Evolutionary conservation across 2,797 vertebrate species (phyloP), one percentile per base, ranked within the genome.

Genomic region (Eidolon dupreanum): DNA sequence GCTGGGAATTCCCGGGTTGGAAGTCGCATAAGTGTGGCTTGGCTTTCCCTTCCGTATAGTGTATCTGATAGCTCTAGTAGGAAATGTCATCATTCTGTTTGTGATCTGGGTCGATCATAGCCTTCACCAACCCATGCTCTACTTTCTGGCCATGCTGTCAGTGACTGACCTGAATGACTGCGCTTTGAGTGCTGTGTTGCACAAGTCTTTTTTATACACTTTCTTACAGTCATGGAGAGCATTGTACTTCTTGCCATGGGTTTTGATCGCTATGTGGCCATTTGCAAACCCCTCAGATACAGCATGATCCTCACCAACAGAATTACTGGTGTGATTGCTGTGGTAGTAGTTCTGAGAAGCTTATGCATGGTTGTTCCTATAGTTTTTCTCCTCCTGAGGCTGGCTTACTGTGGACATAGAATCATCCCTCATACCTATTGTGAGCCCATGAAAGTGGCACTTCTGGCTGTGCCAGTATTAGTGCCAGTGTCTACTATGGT

Each of bases 81-180:
- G 94, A 88, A 97, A 96, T 90, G 12, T 63, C 51, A 81, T 70
- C 6, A 96, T 93, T 53, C 57, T 91, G 2, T 75, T 90, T 65
- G 73, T 93, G 38, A 88, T 96, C 7, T 88, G 83, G 65, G 81
- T 16, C 41, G 68, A 97, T n/a, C 51, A 15, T 59, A 93, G 88
- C 79, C 94, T 96, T 22, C 97, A 93, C 82, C 90, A 95, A 53
- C 94, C 90, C 41, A 93, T 96, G 90, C 96, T 91, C 66, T 93
- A 95, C 61, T 96, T 96, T 70, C 88, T 96, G 88, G 68, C 94
- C 33, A 93, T 95, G 83, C 36, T 95, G 31, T 94, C 68, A 93
- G 20, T 98, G 24, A 97, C 97, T 75, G 98, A 98, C 46, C 90
- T 98, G 38, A 53, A 98, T 57, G 91, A 38, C 19, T 97, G 17